These are phyloP conservation scores for Aepyceros melampus DNA, from an alignment of 2,113 vertebrate species.

Conservation along the genomic window DNA sequence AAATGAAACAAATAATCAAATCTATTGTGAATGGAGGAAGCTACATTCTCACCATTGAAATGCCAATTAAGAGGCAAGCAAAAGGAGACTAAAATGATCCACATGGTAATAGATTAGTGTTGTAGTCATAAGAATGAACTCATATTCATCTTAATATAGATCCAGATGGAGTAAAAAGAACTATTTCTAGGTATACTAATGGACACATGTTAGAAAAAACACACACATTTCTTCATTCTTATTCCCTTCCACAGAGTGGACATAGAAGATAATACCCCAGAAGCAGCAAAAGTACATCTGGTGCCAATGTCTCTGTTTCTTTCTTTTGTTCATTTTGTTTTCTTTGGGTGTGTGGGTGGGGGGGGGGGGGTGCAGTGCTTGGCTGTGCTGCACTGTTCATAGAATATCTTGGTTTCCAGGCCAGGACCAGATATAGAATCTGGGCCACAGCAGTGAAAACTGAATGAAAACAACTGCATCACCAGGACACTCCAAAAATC, in stretches of 20 bases:
- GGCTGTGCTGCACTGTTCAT: background rate
- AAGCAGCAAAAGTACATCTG: background rate
- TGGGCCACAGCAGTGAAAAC: background rate
- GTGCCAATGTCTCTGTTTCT: background rate
- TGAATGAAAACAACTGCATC: background rate
- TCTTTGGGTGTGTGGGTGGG: background rate
- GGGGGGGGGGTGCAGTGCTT: fast-evolving
- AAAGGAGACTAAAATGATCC: background rate
- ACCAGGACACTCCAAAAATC: background rate
- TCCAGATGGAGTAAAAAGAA: background rate
- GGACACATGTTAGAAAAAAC: background rate
- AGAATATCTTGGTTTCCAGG: background rate
- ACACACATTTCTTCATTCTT: background rate
- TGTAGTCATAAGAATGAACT: background rate
- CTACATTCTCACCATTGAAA: background rate
- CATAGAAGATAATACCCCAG: background rate
- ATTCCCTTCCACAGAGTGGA: background rate
- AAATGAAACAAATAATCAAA: background rate
- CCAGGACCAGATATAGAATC: background rate
- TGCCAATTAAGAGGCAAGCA: background rate
- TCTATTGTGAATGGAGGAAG: background rate
- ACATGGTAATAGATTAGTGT: background rate
- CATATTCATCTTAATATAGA: background rate
- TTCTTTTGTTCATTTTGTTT: background rate
- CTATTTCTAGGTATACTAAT: background rate